These are phyloP conservation scores for Zaprionus davidi DNA, from an alignment of 1,140 invertebrate species.

Conservation along the genomic window DNA sequence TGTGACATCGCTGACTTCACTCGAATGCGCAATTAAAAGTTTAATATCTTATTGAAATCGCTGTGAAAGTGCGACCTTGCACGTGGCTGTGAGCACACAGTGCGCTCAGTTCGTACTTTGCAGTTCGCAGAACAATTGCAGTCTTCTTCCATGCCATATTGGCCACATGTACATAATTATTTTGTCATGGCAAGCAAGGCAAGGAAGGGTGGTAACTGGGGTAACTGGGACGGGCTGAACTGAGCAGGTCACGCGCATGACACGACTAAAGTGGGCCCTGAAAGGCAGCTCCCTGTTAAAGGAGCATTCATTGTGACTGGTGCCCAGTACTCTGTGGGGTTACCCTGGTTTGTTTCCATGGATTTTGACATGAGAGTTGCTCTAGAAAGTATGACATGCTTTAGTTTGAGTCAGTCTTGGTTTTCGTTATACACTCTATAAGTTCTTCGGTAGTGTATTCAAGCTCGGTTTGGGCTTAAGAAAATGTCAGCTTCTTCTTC, in stretches of 20 bases:
- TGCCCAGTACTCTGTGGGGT: slow-evolving; percentile 1
- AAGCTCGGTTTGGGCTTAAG: not conserved
- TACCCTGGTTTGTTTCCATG: not conserved
- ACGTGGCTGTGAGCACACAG: slow-evolving; percentile 37
- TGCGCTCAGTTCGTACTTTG: slow-evolving; percentile 2
- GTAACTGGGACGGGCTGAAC: not conserved
- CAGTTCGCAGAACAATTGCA: slow-evolving; percentile 28
- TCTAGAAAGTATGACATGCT: not conserved
- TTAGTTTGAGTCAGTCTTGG: not conserved
- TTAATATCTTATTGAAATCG: slow-evolving; percentile 41
- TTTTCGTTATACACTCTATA: not conserved
- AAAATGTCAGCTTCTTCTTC: not conserved
- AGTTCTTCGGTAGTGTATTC: not conserved
- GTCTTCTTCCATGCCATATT: slow-evolving; percentile 24
- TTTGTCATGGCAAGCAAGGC: slow-evolving; percentile 5
- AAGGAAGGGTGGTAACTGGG: not conserved
- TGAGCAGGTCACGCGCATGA: slow-evolving; percentile 40
- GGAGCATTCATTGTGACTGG: slow-evolving; percentile 15
- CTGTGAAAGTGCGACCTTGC: slow-evolving; percentile 32
- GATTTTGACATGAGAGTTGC: not conserved
- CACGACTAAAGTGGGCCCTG: slow-evolving; percentile 8
- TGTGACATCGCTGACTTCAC: slow-evolving; percentile 35
- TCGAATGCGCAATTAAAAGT: slow-evolving; percentile 51
- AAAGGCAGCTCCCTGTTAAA: slow-evolving; percentile 16
- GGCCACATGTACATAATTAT: slow-evolving; percentile 51